Conservation (phyloP, 2,797 vertebrate genomes). For the Sebastes melanostomus region DNA sequence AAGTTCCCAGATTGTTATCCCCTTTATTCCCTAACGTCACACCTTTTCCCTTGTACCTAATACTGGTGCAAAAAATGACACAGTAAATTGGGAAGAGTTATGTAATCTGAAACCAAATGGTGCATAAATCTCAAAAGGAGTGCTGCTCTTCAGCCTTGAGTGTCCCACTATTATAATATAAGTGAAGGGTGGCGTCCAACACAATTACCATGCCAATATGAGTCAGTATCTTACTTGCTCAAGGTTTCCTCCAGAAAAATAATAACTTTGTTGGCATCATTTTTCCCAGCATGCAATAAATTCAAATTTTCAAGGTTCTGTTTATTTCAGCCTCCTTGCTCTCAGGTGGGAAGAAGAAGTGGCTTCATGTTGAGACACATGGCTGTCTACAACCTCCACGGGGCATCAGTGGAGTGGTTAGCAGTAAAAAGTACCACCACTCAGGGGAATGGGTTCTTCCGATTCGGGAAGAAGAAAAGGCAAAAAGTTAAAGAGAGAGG, state of each 20-base stretch:
- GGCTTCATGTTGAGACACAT: neutral
- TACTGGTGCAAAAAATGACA: neutral
- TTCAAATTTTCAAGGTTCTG: neutral
- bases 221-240: neutral
- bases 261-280: neutral
- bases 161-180: neutral
- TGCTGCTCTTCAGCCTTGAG: neutral
- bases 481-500: neutral
- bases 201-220: neutral
- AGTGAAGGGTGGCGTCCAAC: neutral
- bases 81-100: neutral
- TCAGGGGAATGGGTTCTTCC: neutral
- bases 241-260: neutral
- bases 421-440: neutral
- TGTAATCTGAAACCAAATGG: neutral
- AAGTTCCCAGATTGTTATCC: neutral
- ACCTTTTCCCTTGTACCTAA: neutral
- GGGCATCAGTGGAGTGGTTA: neutral
- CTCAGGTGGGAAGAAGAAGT: neutral
- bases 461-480: neutral
- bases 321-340: neutral
- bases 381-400: neutral
- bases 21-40: neutral
- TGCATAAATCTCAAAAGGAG: neutral
- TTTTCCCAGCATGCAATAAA: neutral